phyloP scores from a whole-genome alignment of 2,797 vertebrate species.

The Pelochelys cantorii region DNA sequence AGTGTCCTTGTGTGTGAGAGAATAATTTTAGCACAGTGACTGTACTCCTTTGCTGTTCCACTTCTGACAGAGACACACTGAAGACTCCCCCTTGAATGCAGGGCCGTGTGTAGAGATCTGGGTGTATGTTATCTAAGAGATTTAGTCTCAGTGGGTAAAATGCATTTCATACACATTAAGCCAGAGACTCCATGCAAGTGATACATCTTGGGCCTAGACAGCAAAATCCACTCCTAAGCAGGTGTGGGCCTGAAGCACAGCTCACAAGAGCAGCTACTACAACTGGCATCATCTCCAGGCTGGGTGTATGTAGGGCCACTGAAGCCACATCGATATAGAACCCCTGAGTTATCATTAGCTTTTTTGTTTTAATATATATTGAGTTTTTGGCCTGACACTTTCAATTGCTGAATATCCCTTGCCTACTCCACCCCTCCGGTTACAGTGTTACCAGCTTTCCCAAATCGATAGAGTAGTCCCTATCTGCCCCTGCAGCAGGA shows the following conservation, averaged over 20 bases:
- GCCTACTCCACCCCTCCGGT: not conserved
- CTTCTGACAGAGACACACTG: not conserved
- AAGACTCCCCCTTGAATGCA: not conserved
- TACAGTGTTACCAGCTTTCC: not conserved
- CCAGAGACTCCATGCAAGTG: no score
- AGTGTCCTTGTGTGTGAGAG: not conserved
- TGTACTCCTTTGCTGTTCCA: not conserved
- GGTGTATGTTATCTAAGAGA: no score
- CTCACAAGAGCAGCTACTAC: not conserved
- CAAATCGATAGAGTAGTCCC: conserved; percentile 11
- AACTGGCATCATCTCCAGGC: not conserved
- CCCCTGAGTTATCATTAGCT: not conserved
- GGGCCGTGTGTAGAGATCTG: not conserved
- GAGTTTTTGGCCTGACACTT: conserved; percentile 3
- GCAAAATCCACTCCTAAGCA: not conserved
- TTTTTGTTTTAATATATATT: not conserved
- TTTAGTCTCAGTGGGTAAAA: not conserved
- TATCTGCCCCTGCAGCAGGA: not conserved
- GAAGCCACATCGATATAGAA: not conserved
- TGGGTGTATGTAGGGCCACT: not conserved
- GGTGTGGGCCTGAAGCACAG: not conserved
- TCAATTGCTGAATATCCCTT: conserved; percentile 4
- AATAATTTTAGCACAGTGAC: no score
- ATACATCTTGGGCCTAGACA: no score
- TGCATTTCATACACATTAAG: not conserved